These are phyloP conservation scores for Lutjanus argentimaculatus DNA, from an alignment of 2,797 vertebrate species.

Conservation along the genomic window DNA sequence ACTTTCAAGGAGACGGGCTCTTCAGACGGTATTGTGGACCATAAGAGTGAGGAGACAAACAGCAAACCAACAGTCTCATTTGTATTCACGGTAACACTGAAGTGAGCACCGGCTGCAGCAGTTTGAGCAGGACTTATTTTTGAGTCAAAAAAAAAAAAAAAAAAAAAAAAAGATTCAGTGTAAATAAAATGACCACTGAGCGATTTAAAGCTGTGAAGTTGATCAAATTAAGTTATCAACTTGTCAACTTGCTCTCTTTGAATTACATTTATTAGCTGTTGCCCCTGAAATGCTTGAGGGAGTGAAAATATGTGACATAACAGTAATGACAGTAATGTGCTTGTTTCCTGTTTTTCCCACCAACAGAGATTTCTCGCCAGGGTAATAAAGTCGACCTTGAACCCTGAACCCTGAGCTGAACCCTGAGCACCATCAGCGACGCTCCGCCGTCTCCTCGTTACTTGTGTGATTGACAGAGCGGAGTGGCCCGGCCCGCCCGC, in stretches of 20 bases:
- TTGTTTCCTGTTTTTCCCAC: not conserved
- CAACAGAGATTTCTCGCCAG: not conserved
- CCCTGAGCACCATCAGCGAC: not conserved
- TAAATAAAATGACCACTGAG: not conserved
- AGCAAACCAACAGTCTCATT: not conserved
- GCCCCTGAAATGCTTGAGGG: not conserved
- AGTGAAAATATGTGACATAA: not conserved
- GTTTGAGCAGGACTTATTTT: not conserved
- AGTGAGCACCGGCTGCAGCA: not conserved
- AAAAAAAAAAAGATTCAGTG: no score
- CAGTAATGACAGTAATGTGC: no score
- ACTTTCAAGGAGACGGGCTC: not conserved
- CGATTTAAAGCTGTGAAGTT: not conserved
- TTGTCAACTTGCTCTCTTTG: not conserved
- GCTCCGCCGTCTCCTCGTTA: not conserved
- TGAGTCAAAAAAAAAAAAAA: not conserved
- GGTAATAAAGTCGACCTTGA: not conserved
- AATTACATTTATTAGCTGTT: not conserved
- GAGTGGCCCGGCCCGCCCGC: not conserved
- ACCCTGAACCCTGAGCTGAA: not conserved
- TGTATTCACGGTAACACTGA: not conserved
- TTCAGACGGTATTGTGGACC: not conserved
- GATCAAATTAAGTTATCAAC: not conserved
- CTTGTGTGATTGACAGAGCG: slow-evolving; percentile 19
- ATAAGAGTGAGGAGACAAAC: not conserved